Evolutionary conservation across 1,140 invertebrate species (phyloP).

Genomic region (Hesperophylax magnus): DNA sequence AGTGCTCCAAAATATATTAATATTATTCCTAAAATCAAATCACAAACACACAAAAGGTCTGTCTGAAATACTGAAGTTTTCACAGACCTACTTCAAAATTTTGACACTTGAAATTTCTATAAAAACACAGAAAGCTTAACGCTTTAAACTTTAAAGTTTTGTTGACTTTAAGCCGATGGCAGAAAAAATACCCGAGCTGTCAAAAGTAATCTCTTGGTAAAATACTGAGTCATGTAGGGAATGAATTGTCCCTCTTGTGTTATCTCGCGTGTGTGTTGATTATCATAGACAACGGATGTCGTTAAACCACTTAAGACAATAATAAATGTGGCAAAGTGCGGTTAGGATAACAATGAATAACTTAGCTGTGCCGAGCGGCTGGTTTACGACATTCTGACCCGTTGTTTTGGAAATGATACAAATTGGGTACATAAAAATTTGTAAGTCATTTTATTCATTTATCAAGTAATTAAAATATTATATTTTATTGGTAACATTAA

Average conservation of each 20-base stretch:
- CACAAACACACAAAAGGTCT: too few relatives aligned
- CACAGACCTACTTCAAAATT: too few relatives aligned
- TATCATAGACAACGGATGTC: constrained; percentile 27
- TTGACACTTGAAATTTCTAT: neutral
- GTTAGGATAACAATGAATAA: constrained; percentile 24
- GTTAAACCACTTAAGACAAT: constrained; percentile 31
- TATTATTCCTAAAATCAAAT: too few relatives aligned
- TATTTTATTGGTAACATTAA: too few relatives aligned
- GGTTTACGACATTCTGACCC: constrained; percentile 1
- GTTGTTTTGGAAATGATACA: neutral
- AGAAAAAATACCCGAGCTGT: constrained; percentile 4
- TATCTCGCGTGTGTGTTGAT: constrained; percentile 4
- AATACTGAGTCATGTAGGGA: neutral
- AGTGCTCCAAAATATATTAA: too few relatives aligned
- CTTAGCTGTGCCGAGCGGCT: neutral
- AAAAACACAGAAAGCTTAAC: neutral
- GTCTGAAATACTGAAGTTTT: too few relatives aligned
- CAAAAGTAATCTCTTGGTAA: constrained; percentile 16
- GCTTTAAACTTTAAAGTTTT: neutral
- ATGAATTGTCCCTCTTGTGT: constrained; percentile 14
- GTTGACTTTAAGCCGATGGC: constrained; percentile 1
- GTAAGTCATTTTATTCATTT: too few relatives aligned
- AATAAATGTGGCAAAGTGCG: neutral
- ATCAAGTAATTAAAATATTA: too few relatives aligned
- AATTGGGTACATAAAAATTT: too few relatives aligned